Conservation (phyloP, 2,888 invertebrate genomes). For the Neoaliturus tenellus region DNA sequence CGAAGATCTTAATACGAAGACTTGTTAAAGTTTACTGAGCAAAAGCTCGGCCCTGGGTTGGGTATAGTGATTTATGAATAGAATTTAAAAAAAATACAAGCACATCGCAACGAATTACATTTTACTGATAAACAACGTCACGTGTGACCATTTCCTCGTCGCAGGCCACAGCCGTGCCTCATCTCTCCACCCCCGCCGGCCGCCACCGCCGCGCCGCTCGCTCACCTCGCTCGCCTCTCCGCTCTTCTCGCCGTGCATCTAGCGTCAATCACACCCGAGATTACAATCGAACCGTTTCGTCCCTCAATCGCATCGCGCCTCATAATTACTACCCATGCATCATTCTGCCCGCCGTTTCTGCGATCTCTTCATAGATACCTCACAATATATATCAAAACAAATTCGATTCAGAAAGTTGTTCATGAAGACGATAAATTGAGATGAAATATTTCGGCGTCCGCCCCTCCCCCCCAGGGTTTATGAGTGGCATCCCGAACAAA, state of each 20-base stretch:
- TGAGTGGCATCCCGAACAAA: constrained; percentile 62
- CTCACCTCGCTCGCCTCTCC: neutral
- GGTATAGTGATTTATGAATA: too few species aligned
- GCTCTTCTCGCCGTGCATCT: neutral
- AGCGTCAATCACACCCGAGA: constrained; percentile 7
- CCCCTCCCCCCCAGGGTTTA: constrained; percentile 52
- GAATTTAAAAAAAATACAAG: too few species aligned
- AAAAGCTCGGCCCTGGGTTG: too few species aligned
- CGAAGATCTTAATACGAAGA: too few species aligned
- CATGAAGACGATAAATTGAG: constrained; percentile 58
- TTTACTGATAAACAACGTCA: too few species aligned
- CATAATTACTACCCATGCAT: constrained; percentile 17
- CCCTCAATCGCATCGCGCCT: neutral
- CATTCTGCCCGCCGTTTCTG: neutral
- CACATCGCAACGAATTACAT: too few species aligned
- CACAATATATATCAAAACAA: constrained; percentile 41
- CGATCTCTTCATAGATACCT: constrained; percentile 14
- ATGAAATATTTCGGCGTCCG: constrained; percentile 55
- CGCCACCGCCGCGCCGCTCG: neutral
- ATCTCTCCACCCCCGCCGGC: too few species aligned
- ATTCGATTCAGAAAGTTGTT: constrained; percentile 56
- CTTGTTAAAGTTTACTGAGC: too few species aligned
- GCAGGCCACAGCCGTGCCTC: too few species aligned
- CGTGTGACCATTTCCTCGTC: too few species aligned
- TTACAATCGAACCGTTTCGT: neutral